These are phyloP conservation scores for Drosophila longiperda DNA, from an alignment of 2,888 invertebrate genomes.

Conservation along the genomic window DNA sequence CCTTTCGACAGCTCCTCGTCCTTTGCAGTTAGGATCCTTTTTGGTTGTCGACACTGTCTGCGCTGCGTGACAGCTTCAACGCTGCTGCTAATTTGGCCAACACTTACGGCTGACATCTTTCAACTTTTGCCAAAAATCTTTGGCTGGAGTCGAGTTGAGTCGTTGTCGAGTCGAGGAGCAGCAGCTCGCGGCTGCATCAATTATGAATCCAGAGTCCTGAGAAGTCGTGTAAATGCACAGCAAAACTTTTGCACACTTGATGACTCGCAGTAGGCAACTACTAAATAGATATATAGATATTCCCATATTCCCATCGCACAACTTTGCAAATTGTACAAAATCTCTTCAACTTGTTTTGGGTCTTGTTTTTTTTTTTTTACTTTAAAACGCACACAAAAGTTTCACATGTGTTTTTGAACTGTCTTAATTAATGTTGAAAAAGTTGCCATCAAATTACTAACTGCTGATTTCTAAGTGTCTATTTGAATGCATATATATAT, in stretches of 20 bases:
- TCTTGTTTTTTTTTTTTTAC: conserved; percentile 40
- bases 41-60: conserved; percentile 16
- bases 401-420: conserved; percentile 45
- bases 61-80: conserved; percentile 68
- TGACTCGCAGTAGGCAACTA: conserved; percentile 1
- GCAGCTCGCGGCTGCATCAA: conserved; percentile 71
- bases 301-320: not conserved
- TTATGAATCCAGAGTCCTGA: conserved; percentile 63
- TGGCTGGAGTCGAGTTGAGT: conserved; percentile 44
- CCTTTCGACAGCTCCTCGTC: conserved; percentile 23
- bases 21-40: conserved; percentile 1
- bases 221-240: conserved; percentile 69
- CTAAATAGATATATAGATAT: conserved; percentile 6
- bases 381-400: conserved; percentile 55
- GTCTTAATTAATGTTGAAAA: conserved; percentile 73
- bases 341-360: conserved; percentile 66
- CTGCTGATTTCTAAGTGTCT: conserved; percentile 21
- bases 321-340: conserved; percentile 56
- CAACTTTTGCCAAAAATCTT: conserved; percentile 64
- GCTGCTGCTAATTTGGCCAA: conserved; percentile 72
- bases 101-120: conserved; percentile 70
- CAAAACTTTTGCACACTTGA: conserved; percentile 63
- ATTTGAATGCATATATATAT: conserved; percentile 17
- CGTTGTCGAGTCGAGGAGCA: not conserved
- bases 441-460: conserved; percentile 51